Evolutionary conservation across 2,888 invertebrate species (phyloP).

Genomic region (Drosophila paucipuncta): DNA sequence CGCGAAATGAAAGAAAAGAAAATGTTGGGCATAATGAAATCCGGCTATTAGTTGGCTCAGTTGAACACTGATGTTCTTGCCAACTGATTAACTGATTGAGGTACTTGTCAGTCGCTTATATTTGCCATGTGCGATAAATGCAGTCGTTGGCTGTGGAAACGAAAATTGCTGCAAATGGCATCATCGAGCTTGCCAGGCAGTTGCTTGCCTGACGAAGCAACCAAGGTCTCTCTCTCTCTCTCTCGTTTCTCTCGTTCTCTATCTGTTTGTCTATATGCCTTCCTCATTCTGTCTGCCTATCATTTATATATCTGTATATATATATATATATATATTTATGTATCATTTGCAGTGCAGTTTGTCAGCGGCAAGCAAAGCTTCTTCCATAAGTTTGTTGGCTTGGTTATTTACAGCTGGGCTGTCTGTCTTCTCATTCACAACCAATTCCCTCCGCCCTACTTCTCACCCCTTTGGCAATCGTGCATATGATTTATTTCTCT

Average conservation of each 20-base stretch:
- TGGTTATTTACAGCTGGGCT: slow-evolving; percentile 50
- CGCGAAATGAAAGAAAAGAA: too few species aligned
- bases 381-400: slow-evolving; percentile 48
- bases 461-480: background rate
- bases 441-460: background rate
- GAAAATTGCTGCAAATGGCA: slow-evolving; percentile 36
- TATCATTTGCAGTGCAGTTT: slow-evolving; percentile 52
- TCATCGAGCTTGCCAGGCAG: slow-evolving; percentile 9
- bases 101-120: slow-evolving; percentile 32
- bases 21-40: too few species aligned
- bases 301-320: background rate
- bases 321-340: background rate
- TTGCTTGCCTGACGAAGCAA: slow-evolving; percentile 41
- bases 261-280: background rate
- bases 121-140: slow-evolving; percentile 27
- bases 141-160: slow-evolving; percentile 14
- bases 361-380: slow-evolving; percentile 43
- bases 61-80: background rate
- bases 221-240: slow-evolving; percentile 1
- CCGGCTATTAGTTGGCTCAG: too few species aligned
- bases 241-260: background rate
- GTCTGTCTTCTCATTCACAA: slow-evolving; percentile 33
- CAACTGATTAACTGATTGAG: slow-evolving; percentile 15
- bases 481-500: slow-evolving; percentile 44
- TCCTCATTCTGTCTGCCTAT: background rate